Evolutionary conservation across 2,888 invertebrate species (phyloP), one percentile per base, ranked within the genome.

Genomic region (Girardia tigrina): DNA sequence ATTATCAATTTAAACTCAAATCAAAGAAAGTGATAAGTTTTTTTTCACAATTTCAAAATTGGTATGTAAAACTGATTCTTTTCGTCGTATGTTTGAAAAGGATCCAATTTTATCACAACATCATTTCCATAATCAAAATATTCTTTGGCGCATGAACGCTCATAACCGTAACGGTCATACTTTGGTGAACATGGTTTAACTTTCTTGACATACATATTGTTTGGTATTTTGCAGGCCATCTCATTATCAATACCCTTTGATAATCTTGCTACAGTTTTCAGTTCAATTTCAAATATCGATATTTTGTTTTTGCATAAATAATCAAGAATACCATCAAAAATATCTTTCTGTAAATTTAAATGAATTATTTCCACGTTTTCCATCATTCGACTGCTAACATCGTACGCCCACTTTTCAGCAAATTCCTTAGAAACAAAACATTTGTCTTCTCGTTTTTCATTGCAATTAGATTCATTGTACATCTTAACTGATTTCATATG

Each of bases 261-360:
- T 56, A 56, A 56, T 8, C 56, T n/a, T 23, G 6, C 23, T 12
- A 56, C 56, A 8, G 56, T 56, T 56, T 56, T 56, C 56, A 56
- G 23, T n/a, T 56, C 56, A 2, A 56, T 56, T 12, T 56, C 56
- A 56, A 56, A 56, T 20, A 56, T 56, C 23, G 56, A 56, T 23
- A 56, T 56, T 4, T n/a, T n/a, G 23, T 56, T 16, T 56, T 56
- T 56, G 23, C 56, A 56, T 56, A 56, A 56, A 56, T 56, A 56
- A 20, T 56, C 56, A 4, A 56, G 23, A 56, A 56, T 23, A 4
- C 6, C 56, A 56, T 56, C 56, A n/a, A 56, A 56, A 56, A 56
- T 56, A 56, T 56, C 56, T n/a, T 56, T 56, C 23, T 56, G 56
- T n/a, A 56, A 56, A 56, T 56, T 56, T 23, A 56, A 56, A 56